Conservation (phyloP, 2,113 vertebrate species). For the Neotoma lepida region DNA sequence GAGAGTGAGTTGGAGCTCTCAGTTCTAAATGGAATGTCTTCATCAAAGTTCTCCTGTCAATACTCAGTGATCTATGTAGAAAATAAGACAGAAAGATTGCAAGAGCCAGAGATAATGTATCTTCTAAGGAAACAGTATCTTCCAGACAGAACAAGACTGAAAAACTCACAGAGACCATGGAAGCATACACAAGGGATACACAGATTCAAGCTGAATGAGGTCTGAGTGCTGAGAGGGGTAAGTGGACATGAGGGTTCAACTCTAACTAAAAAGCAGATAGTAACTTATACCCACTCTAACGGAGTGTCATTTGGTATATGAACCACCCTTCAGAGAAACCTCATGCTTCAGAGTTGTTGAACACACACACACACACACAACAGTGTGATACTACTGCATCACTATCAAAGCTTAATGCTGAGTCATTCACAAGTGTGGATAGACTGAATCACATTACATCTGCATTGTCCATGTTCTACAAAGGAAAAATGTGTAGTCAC, state of each 20-base stretch:
- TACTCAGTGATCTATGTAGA: not conserved
- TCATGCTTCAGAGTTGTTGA: not conserved
- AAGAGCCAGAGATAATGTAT: not conserved
- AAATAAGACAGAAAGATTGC: not conserved
- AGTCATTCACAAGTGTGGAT: slow-evolving; percentile 43
- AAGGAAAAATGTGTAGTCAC: not conserved
- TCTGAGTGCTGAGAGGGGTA: not conserved
- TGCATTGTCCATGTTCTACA: not conserved
- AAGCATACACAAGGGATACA: not conserved
- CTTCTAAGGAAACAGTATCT: not conserved
- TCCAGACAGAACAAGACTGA: not conserved
- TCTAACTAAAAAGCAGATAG: not conserved
- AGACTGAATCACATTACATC: not conserved
- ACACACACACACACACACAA: not conserved
- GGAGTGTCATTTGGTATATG: not conserved
- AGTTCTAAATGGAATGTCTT: not conserved
- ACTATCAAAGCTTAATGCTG: slow-evolving; percentile 19
- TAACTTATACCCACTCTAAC: not conserved
- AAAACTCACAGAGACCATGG: not conserved
- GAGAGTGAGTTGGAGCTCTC: not conserved
- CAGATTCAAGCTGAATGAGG: not conserved
- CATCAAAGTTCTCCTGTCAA: not conserved
- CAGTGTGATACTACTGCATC: slow-evolving; percentile 21
- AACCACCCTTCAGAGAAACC: not conserved
- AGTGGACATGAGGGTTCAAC: too few relatives aligned